A percentile compares a stretch with the other conserved stretches of the same genome.
Conservation (phyloP, 2,888 invertebrate species). For the Scaptomyza cyrtandrae region DNA sequence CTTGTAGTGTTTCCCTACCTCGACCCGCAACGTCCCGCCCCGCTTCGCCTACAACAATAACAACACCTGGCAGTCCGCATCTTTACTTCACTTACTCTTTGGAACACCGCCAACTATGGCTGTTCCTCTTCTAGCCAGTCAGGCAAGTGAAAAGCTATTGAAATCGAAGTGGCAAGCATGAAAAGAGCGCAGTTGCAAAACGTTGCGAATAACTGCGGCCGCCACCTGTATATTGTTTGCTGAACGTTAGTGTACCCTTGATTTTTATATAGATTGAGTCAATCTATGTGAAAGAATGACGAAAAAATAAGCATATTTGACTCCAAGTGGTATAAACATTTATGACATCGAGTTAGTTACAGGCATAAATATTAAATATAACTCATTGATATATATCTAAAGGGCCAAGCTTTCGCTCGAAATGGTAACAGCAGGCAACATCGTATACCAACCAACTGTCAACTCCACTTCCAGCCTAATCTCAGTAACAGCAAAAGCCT, state of each 20-base stretch:
- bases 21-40: slow-evolving; percentile 8
- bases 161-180: slow-evolving; percentile 34
- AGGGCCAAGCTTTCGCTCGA: slow-evolving; percentile 59
- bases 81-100: background rate
- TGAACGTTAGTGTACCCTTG: slow-evolving; percentile 18
- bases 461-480: slow-evolving; percentile 4
- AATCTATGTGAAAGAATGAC: background rate
- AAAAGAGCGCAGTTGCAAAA: slow-evolving; percentile 4
- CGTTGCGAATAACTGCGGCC: background rate
- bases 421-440: slow-evolving; percentile 10
- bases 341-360: too few relatives aligned
- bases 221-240: slow-evolving; percentile 14
- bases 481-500: background rate
- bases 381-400: background rate
- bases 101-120: background rate
- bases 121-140: slow-evolving; percentile 18
- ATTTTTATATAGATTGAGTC: background rate
- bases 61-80: slow-evolving; percentile 14
- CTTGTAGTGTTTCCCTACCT: slow-evolving; percentile 15
- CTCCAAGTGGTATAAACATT: background rate
- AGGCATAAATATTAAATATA: too few relatives aligned
- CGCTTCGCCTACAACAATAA: background rate
- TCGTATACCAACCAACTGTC: background rate
- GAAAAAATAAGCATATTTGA: too few relatives aligned
- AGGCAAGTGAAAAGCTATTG: slow-evolving; percentile 58